phyloP scores from a whole-genome alignment of 2,797 vertebrate genomes.

The Furcifer pardalis region DNA sequence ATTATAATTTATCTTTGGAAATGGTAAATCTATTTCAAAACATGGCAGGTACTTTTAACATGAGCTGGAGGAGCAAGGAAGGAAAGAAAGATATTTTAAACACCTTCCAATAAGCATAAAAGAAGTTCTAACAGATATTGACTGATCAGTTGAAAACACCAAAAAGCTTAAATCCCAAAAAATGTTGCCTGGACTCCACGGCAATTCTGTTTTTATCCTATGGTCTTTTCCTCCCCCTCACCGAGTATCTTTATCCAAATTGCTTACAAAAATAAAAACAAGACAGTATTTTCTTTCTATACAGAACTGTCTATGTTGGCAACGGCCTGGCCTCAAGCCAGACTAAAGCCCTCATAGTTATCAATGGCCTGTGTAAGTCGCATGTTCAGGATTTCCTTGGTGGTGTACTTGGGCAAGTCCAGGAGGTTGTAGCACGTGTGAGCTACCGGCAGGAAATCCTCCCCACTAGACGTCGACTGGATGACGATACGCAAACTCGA shows the following conservation, averaged over 20 bases:
- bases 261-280: conserved; percentile 71
- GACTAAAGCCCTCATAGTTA: conserved; percentile 96
- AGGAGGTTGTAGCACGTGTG: conserved; percentile 99
- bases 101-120: conserved; percentile 34
- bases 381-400: conserved; percentile 86
- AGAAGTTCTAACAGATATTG: conserved; percentile 27
- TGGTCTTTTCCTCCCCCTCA: not conserved
- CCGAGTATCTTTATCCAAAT: conserved; percentile 27
- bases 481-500: conserved; percentile 92
- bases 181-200: conserved; percentile 28
- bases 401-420: conserved; percentile 96
- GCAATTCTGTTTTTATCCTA: conserved; percentile 19
- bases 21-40: not conserved
- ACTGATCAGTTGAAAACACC: conserved; percentile 37
- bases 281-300: not conserved
- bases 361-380: conserved; percentile 92
- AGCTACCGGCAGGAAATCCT: conserved; percentile 93
- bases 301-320: conserved; percentile 23
- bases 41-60: conserved; percentile 4
- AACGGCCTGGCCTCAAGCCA: conserved; percentile 77
- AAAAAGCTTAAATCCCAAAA: conserved; percentile 45
- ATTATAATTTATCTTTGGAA: not conserved
- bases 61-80: conserved; percentile 4
- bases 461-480: conserved; percentile 88
- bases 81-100: conserved; percentile 30